These are phyloP conservation scores for Sitta europaea DNA, from an alignment of 2,113 vertebrate species.

Conservation along the genomic window DNA sequence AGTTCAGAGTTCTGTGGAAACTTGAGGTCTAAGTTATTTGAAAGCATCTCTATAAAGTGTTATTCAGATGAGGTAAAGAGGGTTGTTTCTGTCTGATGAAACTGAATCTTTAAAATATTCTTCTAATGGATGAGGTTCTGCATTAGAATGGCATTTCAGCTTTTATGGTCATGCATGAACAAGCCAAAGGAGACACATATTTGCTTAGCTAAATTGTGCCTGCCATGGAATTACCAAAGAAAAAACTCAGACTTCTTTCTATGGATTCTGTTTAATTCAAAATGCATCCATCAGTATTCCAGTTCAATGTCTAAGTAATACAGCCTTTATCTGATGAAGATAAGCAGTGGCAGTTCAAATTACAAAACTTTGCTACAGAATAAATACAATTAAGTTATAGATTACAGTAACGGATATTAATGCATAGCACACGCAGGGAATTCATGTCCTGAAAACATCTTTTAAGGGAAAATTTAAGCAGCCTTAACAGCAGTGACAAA, in stretches of 20 bases:
- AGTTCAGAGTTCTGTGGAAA: not conserved
- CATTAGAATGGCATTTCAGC: conserved; percentile 7
- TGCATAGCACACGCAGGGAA: not conserved
- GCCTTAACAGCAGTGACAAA: not conserved
- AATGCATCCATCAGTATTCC: not conserved
- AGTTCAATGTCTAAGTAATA: conserved; percentile 43
- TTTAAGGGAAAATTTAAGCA: not conserved
- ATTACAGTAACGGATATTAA: conserved; percentile 36
- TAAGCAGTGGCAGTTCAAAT: conserved; percentile 45
- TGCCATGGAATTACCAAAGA: not conserved
- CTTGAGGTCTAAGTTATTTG: not conserved
- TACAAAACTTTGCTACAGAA: conserved; percentile 47
- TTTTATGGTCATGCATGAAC: not conserved
- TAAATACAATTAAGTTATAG: conserved; percentile 49
- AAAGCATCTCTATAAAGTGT: not conserved
- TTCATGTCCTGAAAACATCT: not conserved
- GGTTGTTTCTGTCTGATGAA: not conserved
- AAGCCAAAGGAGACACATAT: not conserved
- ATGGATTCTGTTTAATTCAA: not conserved
- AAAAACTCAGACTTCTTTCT: not conserved
- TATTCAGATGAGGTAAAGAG: not conserved
- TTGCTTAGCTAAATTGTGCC: conserved; percentile 29
- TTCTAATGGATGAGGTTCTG: not conserved
- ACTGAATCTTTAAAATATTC: not conserved
- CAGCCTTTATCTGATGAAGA: conserved; percentile 58